Conservation (phyloP, 2,888 invertebrate genomes). For the Tanypteryx hageni region DNA sequence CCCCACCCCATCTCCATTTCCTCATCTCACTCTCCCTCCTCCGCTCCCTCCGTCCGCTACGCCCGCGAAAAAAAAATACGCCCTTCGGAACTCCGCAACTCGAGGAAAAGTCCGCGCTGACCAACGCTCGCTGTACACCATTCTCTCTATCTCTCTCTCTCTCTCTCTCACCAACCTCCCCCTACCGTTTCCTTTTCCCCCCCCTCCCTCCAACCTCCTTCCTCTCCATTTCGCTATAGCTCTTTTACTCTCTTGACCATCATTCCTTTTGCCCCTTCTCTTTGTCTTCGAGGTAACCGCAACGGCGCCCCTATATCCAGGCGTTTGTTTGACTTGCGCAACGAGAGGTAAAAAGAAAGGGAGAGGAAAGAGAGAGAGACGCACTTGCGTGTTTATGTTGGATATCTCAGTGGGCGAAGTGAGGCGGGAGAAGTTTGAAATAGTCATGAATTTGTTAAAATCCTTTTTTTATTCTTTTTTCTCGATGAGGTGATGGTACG, state of each 20-base stretch:
- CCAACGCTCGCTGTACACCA: neutral
- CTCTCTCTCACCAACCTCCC: neutral
- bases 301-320: constrained; percentile 28
- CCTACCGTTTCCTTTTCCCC: neutral
- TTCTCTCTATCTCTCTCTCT: neutral
- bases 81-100: constrained; percentile 8
- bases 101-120: constrained; percentile 17
- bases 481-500: too few species aligned
- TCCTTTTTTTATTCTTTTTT: neutral
- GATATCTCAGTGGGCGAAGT: neutral
- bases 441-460: constrained; percentile 35
- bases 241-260: neutral
- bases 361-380: neutral
- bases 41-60: neutral
- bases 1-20: neutral
- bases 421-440: constrained; percentile 18
- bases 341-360: neutral
- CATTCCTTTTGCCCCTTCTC: neutral
- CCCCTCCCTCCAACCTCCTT: neutral
- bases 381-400: constrained; percentile 21
- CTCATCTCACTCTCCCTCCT: neutral
- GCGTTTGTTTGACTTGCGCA: constrained; percentile 22
- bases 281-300: neutral
- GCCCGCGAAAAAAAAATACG: neutral
- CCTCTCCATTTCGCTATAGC: neutral